Base-by-base conservation (phyloP, 1,140 invertebrate species). In the Drosophila obscura region DNA sequence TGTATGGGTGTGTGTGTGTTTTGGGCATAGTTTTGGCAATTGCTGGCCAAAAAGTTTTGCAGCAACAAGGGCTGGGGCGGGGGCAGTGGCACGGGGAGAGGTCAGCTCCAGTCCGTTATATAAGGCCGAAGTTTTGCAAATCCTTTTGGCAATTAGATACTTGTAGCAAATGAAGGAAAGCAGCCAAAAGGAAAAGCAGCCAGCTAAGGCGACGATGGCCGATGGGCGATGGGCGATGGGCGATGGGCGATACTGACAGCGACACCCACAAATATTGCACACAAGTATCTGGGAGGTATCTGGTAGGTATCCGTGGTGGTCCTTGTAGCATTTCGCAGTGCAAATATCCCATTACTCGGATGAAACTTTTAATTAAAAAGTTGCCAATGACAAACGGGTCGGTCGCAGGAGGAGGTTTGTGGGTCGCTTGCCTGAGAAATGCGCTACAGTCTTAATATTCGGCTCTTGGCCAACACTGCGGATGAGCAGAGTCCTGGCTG, bases 291-390 rank as follows among this genome's bases (percentile, higher is more conserved):
- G 26, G 26, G 26, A 35, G 9, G 31, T 35, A 39, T 13, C 35
- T 13, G 35, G 35, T 11, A 57, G 60, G 79, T 78, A 82, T 41
- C 43, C 39, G 22, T 44, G 13, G 55, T 28, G 22, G 56, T 16
- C 46, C 60, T 62, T 59, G 63, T 78, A 69, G 82, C 82, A 81
- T 87, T 78, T 85, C 83, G 73, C 69, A 85, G 82, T 85, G 82
- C 78, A 89, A 91, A 91, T 84, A 88, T 89, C 85, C 79, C 83
- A 88, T 88, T 88, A 88, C 83, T 83, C 68, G 83, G 76, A 88
- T 88, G 83, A 87, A 87, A 87, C 83, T 88, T 88, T 88, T 88
- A 88, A 88, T 88, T 88, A 88, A 88, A 88, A 88, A 85, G 82
- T 85, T 85, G 63, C 82, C 82, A 85, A 85, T 85, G 83, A 85